A percentile compares a stretch with the other conserved stretches of the same genome.
These are phyloP conservation scores for Euschistus heros DNA, from an alignment of 1,140 invertebrate species.

Conservation along the genomic window DNA sequence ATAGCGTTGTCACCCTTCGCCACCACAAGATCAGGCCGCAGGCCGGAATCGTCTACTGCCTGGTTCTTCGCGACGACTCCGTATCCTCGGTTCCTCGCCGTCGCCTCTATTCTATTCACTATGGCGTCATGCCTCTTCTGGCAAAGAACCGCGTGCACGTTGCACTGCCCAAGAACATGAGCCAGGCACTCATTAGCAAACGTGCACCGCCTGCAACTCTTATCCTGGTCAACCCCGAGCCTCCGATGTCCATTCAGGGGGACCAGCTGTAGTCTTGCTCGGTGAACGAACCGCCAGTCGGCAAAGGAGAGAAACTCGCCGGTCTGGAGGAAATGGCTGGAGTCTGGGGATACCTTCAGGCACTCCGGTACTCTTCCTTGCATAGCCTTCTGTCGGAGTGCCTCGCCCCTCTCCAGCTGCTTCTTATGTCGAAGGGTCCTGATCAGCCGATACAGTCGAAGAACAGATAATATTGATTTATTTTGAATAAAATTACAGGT, in stretches of 20 bases:
- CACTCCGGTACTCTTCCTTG: slow-evolving; percentile 24
- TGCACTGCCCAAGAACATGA: neutral
- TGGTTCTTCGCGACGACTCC: slow-evolving; percentile 18
- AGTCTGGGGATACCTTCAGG: neutral
- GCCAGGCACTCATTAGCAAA: neutral
- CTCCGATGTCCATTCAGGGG: slow-evolving; percentile 31
- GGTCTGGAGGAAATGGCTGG: slow-evolving; percentile 23
- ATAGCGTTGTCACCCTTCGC: slow-evolving; percentile 25
- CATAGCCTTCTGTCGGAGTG: slow-evolving; percentile 6
- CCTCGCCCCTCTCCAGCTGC: neutral
- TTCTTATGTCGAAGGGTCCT: neutral
- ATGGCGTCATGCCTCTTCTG: slow-evolving; percentile 9
- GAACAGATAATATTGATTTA: too few species aligned
- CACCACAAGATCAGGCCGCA: too few species aligned
- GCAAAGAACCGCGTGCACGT: neutral
- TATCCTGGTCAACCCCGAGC: neutral
- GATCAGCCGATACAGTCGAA: neutral
- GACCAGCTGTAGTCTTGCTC: slow-evolving; percentile 27
- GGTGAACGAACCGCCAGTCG: slow-evolving; percentile 32
- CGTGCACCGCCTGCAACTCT: neutral
- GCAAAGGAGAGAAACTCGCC: slow-evolving; percentile 27
- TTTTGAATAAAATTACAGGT: too few species aligned
- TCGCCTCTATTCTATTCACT: neutral
- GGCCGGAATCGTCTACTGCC: slow-evolving; percentile 17
- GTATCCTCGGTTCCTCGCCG: neutral